phyloP scores from a whole-genome alignment of 2,797 vertebrate species.

The Hylomyscus alleni region DNA sequence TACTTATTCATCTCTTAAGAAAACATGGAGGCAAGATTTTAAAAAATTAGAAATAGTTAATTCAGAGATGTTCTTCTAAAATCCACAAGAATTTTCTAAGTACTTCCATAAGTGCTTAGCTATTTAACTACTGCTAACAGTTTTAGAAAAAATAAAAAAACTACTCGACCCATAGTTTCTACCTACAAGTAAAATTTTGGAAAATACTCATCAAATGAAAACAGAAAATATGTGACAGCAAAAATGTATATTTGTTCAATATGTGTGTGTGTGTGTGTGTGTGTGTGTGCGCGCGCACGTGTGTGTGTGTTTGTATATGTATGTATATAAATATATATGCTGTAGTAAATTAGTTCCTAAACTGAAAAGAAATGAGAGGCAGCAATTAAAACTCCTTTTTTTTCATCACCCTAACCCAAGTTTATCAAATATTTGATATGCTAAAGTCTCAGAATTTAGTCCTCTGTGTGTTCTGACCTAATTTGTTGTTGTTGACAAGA shows the following conservation, averaged over 20 bases:
- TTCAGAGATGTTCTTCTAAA: constrained; percentile 3
- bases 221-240: not conserved
- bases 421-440: constrained; percentile 1
- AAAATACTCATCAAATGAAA: constrained; percentile 51
- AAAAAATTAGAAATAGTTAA: not conserved
- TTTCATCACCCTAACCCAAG: not conserved
- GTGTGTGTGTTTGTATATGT: no score
- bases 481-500: not conserved
- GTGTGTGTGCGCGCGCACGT: no score
- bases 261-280: no score
- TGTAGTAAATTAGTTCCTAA: not conserved
- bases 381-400: not conserved
- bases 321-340: not conserved
- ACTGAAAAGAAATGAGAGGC: not conserved
- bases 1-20: not conserved
- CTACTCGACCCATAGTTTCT: not conserved
- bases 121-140: not conserved
- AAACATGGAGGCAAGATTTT: constrained; percentile 17
- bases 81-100: constrained; percentile 11
- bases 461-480: not conserved
- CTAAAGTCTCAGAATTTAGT: not conserved
- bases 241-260: not conserved
- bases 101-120: constrained; percentile 6
- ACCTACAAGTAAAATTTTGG: not conserved
- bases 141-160: not conserved